Evolutionary conservation across 2,113 vertebrate genomes (phyloP).

Genomic region (Peromyscus maniculatus): DNA sequence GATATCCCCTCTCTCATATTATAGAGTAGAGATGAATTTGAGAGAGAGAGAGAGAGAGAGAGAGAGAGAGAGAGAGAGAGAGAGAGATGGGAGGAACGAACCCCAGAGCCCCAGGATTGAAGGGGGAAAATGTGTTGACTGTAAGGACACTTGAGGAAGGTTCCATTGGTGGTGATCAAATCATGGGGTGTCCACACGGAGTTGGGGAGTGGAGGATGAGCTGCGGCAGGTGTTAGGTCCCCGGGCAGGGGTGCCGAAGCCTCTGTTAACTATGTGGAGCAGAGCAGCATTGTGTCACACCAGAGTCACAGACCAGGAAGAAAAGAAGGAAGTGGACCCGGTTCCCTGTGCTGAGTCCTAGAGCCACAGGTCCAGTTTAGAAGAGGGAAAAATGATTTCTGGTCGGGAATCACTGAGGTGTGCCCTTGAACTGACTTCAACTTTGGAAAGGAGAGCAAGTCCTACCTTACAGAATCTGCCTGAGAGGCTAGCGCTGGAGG

Average conservation of each 20-base stretch:
- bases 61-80: rapidly evolving
- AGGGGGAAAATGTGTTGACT: neutral
- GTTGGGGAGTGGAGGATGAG: neutral
- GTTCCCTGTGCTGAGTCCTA: neutral
- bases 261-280: neutral
- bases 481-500: neutral
- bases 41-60: neutral
- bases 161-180: neutral
- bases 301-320: neutral
- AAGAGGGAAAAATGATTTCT: neutral
- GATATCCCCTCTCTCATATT: neutral
- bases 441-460: neutral
- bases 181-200: too few relatives aligned
- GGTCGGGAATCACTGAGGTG: neutral
- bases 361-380: neutral
- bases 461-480: neutral
- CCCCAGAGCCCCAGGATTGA: too few relatives aligned
- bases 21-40: neutral
- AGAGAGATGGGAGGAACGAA: neutral
- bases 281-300: neutral
- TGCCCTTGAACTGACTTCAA: neutral
- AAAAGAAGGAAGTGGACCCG: neutral
- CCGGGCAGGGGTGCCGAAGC: neutral
- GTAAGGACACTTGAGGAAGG: neutral
- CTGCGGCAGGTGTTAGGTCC: neutral